Base-by-base conservation (phyloP, 1,140 invertebrate species). In the Bicyclus anynana region DNA sequence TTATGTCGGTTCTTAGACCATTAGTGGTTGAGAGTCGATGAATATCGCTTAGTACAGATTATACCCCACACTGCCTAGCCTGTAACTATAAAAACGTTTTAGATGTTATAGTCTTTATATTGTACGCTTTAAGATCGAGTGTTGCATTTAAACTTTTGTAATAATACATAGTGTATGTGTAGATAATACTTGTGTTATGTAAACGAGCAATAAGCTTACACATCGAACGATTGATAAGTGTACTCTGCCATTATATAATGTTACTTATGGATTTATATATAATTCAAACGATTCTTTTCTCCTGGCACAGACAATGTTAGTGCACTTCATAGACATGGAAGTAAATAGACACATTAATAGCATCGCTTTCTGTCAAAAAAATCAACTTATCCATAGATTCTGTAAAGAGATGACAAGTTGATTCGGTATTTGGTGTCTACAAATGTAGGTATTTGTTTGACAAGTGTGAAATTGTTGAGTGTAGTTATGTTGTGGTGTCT, bases 71-170 rank as follows among this genome's bases (percentile, higher is more conserved):
- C 64, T 66, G 64, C 64, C 59, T 59, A 51, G 55, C 53, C 52
- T 60, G 33, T 65, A 27, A 53, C 50, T 61, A 44, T n/a, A 29
- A 18, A 50, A 35, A 42, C 6, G 17, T 55, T 33, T 40, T 59
- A 61, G 44, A 61, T 61, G 50, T 16, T 20, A 26, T 54, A 54
- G 42, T 44, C 26, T 54, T 47, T 54, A 47, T 54, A 35, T 53
- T 44, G 35, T 61, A 53, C 50, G 62, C 53, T 65, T 65, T 58
- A 59, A 54, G 33, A 53, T 44, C 53, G 55, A 61, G 52, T 59
- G 17, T 61, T 55, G 64, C 64, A 66, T 66, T 66, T 66, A 66
- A 59, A 60, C 49, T 38, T 33, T 42, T 53, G 46, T 55, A 49
- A 21, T 18, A 10, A 40, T 17, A 38, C 29, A 33, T 1, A 6